Percentiles rank a stretch among this genome's conserved stretches.
phyloP scores from a whole-genome alignment of 2,113 vertebrate genomes.

The Atractosteus spatula region DNA sequence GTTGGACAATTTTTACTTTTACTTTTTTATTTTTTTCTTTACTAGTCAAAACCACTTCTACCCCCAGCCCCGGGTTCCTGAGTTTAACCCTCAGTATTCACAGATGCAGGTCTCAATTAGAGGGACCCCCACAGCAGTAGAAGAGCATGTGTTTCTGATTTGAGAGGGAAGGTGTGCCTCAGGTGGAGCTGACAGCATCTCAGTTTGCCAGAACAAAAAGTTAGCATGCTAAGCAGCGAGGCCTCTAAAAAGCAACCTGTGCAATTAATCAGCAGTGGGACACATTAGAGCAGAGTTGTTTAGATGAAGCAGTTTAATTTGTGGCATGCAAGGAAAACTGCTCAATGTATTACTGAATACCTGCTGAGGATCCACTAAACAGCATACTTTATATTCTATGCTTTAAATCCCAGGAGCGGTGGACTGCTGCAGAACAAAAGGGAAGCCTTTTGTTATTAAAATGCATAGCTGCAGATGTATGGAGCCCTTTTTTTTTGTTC shows the following conservation, averaged over 20 bases:
- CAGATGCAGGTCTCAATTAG: constrained; percentile 20
- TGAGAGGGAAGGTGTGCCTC: constrained; percentile 51
- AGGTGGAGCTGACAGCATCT: constrained; percentile 34
- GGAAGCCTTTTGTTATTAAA: too few species aligned
- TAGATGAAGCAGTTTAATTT: background rate
- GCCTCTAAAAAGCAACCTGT: background rate
- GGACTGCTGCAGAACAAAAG: too few species aligned
- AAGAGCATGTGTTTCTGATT: constrained; percentile 56
- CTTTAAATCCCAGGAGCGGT: too few species aligned
- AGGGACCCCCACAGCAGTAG: constrained; percentile 23
- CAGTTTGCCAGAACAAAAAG: background rate
- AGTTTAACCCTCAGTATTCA: too few species aligned
- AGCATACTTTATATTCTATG: too few species aligned
- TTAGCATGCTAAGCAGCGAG: too few species aligned
- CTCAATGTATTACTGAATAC: background rate
- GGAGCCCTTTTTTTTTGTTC: constrained; percentile 15
- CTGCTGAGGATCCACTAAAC: too few species aligned
- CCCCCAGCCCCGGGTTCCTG: too few species aligned
- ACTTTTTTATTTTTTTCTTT: too few species aligned
- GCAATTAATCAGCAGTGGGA: background rate
- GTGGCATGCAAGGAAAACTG: background rate
- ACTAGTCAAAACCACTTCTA: too few species aligned
- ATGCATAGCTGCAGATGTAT: constrained; percentile 1
- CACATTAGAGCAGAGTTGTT: too few species aligned
- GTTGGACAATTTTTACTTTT: too few species aligned